A percentile compares a stretch with the other conserved stretches of the same genome.
phyloP scores from a whole-genome alignment of 2,888 invertebrate species.

The Drosophila tanythrix region DNA sequence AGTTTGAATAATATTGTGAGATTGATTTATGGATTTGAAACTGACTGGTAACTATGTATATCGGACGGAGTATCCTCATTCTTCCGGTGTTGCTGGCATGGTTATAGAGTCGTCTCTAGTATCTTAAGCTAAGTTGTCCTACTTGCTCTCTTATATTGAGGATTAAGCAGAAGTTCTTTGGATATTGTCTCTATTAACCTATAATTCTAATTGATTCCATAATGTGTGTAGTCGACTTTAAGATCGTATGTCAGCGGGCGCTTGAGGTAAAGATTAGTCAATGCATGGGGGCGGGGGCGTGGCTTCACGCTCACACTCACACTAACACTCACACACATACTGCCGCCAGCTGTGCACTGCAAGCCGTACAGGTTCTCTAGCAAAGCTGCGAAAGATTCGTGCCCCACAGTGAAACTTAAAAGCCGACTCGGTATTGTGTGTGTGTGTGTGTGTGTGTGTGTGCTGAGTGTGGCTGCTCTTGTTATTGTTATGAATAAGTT shows the following conservation, averaged over 20 bases:
- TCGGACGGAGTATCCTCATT: background rate
- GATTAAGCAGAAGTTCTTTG: background rate
- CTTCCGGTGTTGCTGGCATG: background rate
- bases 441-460: background rate
- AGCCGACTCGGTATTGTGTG: background rate
- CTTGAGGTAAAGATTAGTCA: background rate
- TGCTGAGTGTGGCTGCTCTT: conserved; percentile 51
- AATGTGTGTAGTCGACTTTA: background rate
- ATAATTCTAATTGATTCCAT: background rate
- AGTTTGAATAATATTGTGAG: background rate
- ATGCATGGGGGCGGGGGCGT: conserved; percentile 16
- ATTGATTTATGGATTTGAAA: background rate
- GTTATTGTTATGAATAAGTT: conserved; percentile 85
- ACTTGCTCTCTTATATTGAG: background rate
- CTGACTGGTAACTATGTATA: background rate
- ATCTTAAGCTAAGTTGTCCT: background rate
- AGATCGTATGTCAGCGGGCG: background rate
- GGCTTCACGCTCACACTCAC: background rate
- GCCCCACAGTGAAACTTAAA: conserved; percentile 9
- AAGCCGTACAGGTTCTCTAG: conserved; percentile 1
- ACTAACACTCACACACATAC: background rate
- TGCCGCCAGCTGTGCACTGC: background rate
- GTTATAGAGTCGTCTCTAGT: background rate
- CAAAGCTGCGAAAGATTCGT: background rate
- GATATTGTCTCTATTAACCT: no score